These are phyloP conservation scores for Morone saxatilis DNA, from an alignment of 2,113 vertebrate species.

Conservation along the genomic window DNA sequence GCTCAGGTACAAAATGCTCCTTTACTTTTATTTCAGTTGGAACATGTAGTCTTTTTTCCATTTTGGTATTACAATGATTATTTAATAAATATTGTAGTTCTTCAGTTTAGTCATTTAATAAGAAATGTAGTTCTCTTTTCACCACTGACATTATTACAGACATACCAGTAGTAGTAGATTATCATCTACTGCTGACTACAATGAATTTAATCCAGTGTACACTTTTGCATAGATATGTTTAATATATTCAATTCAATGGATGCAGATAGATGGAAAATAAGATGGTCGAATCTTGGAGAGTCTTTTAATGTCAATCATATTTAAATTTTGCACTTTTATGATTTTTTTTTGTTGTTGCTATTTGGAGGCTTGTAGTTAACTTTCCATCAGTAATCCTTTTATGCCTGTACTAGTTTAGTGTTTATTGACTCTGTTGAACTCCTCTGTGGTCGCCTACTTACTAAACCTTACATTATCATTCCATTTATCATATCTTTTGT, in stretches of 20 bases:
- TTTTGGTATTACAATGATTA: not conserved
- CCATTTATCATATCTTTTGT: slow-evolving; percentile 14
- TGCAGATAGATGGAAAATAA: slow-evolving; percentile 17
- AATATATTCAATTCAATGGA: slow-evolving; percentile 40
- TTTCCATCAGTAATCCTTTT: slow-evolving; percentile 30
- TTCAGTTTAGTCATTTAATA: not conserved
- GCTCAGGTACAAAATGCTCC: not conserved
- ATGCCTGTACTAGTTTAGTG: slow-evolving; percentile 21
- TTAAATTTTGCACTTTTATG: slow-evolving; percentile 35
- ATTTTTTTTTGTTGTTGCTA: not conserved
- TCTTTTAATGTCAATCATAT: slow-evolving; percentile 27
- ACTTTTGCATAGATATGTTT: slow-evolving; percentile 35
- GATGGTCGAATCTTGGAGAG: slow-evolving; percentile 5
- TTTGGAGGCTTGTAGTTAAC: slow-evolving; percentile 18
- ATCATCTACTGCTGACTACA: slow-evolving; percentile 51
- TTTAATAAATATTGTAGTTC: not conserved
- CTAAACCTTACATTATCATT: not conserved
- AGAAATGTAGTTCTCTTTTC: not conserved
- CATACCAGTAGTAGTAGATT: slow-evolving; percentile 6
- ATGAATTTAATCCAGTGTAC: slow-evolving; percentile 47
- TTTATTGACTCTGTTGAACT: slow-evolving; percentile 21
- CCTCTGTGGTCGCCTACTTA: slow-evolving; percentile 8
- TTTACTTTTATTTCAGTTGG: not conserved
- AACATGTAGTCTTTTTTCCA: not conserved
- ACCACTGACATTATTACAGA: not conserved